Evolutionary conservation across 64 coral and sea anemone species (phyloP).

Genomic region (Pocillopora verrucosa): DNA sequence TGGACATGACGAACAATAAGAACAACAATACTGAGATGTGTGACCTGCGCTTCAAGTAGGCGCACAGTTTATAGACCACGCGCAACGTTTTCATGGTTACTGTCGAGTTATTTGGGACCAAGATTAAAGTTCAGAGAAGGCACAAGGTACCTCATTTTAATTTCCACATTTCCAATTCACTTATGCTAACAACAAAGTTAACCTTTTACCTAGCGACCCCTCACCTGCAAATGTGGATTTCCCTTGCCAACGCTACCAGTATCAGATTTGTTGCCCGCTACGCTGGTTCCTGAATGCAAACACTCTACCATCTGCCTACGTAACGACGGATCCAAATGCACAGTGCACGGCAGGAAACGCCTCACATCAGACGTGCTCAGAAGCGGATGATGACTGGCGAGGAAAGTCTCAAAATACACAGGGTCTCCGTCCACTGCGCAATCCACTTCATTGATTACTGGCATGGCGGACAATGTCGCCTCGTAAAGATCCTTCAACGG

Average conservation of each 20-base stretch:
- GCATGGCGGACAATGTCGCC: constrained; percentile 84
- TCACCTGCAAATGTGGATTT: constrained; percentile 65
- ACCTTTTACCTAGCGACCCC: neutral
- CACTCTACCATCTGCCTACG: constrained; percentile 87
- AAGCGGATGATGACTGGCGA: constrained; percentile 85
- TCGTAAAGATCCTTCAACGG: constrained; percentile 87
- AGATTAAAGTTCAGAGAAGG: too few species aligned
- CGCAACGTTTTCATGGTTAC: too few species aligned
- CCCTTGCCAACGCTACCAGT: constrained; percentile 70
- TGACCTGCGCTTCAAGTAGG: too few species aligned
- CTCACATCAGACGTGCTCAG: constrained; percentile 73
- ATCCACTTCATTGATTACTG: constrained; percentile 85
- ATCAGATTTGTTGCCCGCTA: constrained; percentile 74
- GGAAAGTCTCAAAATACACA: constrained; percentile 96
- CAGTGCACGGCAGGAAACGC: constrained; percentile 70
- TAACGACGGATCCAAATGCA: constrained; percentile 87
- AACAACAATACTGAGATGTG: too few species aligned
- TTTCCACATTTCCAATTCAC: neutral
- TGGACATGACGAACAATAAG: too few species aligned
- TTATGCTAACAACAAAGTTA: neutral
- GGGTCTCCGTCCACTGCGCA: constrained; percentile 92
- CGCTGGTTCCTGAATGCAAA: constrained; percentile 58
- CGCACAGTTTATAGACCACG: too few species aligned
- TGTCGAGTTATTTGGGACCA: too few species aligned
- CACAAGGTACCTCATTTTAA: too few species aligned